phyloP scores from a whole-genome alignment of 2,113 vertebrate genomes.

The Rousettus leschenaultii region DNA sequence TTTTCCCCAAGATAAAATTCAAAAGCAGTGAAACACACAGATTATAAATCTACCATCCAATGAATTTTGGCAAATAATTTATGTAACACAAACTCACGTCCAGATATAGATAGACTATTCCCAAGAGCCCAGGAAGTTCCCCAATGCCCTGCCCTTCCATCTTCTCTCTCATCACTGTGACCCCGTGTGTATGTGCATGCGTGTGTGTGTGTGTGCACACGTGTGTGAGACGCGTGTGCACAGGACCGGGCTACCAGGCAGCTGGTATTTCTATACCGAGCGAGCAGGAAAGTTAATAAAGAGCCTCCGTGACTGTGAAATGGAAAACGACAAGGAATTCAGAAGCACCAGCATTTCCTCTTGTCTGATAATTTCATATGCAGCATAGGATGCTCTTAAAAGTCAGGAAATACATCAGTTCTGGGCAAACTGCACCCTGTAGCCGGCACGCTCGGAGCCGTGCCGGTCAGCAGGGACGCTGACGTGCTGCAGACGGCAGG shows the following conservation, averaged over 20 bases:
- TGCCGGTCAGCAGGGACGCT: neutral
- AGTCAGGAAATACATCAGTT: neutral
- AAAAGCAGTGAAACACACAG: neutral
- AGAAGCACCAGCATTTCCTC: neutral
- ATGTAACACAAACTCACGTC: neutral
- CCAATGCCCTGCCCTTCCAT: neutral
- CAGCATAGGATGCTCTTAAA: neutral
- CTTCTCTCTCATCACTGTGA: neutral
- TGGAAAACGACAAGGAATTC: neutral
- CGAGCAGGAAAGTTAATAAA: neutral
- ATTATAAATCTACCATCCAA: neutral
- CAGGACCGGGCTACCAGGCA: neutral
- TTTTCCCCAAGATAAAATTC: neutral
- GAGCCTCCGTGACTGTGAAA: neutral
- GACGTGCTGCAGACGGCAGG: neutral
- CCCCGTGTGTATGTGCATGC: rapidly evolving
- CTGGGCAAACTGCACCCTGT: neutral
- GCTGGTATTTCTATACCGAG: neutral
- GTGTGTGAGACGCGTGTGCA: neutral
- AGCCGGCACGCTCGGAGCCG: neutral
- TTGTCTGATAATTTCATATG: neutral
- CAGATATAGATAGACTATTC: neutral
- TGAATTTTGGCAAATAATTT: neutral
- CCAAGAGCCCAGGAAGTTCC: neutral
- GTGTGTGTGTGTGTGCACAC: no score